Evolutionary conservation across 2,888 invertebrate genomes (phyloP).

Genomic region (Lasius fuliginosus): DNA sequence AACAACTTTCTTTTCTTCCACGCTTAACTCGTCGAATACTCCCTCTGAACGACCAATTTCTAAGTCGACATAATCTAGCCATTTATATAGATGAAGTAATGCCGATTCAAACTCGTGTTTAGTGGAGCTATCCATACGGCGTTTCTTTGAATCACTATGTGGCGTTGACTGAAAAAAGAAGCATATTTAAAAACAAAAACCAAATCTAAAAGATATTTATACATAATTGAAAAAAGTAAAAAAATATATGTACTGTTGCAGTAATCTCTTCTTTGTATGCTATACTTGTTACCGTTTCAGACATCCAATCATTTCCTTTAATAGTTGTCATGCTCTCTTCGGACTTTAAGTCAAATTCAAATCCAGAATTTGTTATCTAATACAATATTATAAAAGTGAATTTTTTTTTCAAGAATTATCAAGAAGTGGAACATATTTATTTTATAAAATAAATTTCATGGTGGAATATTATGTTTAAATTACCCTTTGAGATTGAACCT

Average conservation of each 20-base stretch:
- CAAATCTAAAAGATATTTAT: background rate
- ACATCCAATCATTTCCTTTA: slow-evolving; percentile 82
- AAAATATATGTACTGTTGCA: slow-evolving; percentile 72
- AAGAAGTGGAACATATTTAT: background rate
- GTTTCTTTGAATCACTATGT: slow-evolving; percentile 85
- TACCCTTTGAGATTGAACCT: slow-evolving; percentile 91
- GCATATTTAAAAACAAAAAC: background rate
- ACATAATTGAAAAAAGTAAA: background rate
- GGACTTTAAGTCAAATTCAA: slow-evolving; percentile 86
- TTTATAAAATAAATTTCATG: background rate
- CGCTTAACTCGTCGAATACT: slow-evolving; percentile 86
- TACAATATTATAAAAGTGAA: slow-evolving; percentile 25
- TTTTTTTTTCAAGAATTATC: slow-evolving; percentile 16
- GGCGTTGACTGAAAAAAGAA: slow-evolving; percentile 74
- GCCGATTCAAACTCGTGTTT: slow-evolving; percentile 87
- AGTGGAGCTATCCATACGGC: slow-evolving; percentile 81
- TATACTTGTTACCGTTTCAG: slow-evolving; percentile 84
- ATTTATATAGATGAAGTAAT: slow-evolving; percentile 84
- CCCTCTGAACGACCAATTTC: slow-evolving; percentile 85
- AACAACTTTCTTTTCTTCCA: slow-evolving; percentile 87
- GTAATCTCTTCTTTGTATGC: slow-evolving; percentile 83
- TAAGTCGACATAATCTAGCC: slow-evolving; percentile 87
- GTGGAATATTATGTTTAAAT: slow-evolving; percentile 25
- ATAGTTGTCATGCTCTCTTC: slow-evolving; percentile 79
- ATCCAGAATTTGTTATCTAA: slow-evolving; percentile 89